Evolutionary conservation across 1,140 invertebrate species (phyloP).

Genomic region (Hyles vespertilio): DNA sequence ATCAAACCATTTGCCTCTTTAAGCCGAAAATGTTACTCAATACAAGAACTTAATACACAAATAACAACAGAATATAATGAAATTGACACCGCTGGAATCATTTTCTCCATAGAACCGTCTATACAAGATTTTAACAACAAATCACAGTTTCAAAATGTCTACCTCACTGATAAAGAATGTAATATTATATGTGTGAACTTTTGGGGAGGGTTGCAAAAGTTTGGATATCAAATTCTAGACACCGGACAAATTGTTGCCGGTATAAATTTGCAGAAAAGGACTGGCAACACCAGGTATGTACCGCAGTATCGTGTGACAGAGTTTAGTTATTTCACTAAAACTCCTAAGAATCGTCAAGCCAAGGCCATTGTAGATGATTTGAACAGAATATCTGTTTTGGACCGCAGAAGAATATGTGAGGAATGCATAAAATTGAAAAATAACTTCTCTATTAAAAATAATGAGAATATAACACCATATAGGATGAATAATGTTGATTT

Average conservation of each 20-base stretch:
- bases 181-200: slow-evolving; percentile 79
- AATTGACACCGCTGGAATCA: slow-evolving; percentile 54
- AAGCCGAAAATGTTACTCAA: slow-evolving; percentile 40
- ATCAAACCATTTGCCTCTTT: slow-evolving; percentile 26
- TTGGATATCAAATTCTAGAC: slow-evolving; percentile 77
- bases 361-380: slow-evolving; percentile 38
- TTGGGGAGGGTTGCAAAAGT: slow-evolving; percentile 77
- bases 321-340: slow-evolving; percentile 60
- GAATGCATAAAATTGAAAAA: slow-evolving; percentile 49
- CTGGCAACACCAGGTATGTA: slow-evolving; percentile 55
- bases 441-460: slow-evolving; percentile 32
- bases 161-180: slow-evolving; percentile 65
- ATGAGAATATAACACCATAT: slow-evolving; percentile 50
- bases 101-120: slow-evolving; percentile 54
- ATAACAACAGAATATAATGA: slow-evolving; percentile 51
- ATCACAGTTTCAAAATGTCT: slow-evolving; percentile 66
- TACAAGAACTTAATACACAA: slow-evolving; percentile 45
- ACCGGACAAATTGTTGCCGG: slow-evolving; percentile 77
- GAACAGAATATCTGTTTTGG: slow-evolving; percentile 28
- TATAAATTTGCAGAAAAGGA: slow-evolving; percentile 78
- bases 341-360: slow-evolving; percentile 39
- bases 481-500: slow-evolving; percentile 48
- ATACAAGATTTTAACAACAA: slow-evolving; percentile 35
- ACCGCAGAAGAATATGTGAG: slow-evolving; percentile 44
- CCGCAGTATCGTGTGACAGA: slow-evolving; percentile 58